Evolutionary conservation across 2,113 vertebrate genomes (phyloP).

Genomic region (Cyprichromis sp.): DNA sequence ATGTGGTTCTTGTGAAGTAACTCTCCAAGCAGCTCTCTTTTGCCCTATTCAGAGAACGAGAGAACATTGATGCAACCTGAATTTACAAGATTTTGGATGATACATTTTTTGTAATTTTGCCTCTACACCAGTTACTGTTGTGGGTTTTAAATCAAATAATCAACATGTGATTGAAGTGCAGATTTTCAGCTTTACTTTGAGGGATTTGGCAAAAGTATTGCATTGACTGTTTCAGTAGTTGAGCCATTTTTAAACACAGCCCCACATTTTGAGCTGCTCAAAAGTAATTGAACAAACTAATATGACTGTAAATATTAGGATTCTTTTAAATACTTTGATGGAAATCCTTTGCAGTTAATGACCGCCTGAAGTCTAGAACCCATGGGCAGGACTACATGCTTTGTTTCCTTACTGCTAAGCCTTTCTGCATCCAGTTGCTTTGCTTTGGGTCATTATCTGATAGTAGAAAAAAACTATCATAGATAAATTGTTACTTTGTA

Average conservation of each 20-base stretch:
- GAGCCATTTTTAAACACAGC: background rate
- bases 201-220: background rate
- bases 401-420: background rate
- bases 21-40: background rate
- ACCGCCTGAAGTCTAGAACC: background rate
- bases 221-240: background rate
- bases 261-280: background rate
- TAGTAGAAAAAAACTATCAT: background rate
- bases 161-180: background rate
- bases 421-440: background rate
- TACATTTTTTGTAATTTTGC: accelerated
- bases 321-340: background rate
- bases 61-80: background rate
- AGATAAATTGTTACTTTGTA: background rate
- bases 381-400: background rate
- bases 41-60: accelerated
- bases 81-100: background rate
- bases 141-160: background rate
- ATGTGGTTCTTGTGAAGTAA: background rate
- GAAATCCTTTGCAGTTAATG: background rate
- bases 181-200: background rate
- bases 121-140: background rate
- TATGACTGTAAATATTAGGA: background rate
- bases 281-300: accelerated
- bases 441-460: background rate